Conservation (phyloP, 1,140 invertebrate genomes). For the Akabosia matsudoensis region DNA sequence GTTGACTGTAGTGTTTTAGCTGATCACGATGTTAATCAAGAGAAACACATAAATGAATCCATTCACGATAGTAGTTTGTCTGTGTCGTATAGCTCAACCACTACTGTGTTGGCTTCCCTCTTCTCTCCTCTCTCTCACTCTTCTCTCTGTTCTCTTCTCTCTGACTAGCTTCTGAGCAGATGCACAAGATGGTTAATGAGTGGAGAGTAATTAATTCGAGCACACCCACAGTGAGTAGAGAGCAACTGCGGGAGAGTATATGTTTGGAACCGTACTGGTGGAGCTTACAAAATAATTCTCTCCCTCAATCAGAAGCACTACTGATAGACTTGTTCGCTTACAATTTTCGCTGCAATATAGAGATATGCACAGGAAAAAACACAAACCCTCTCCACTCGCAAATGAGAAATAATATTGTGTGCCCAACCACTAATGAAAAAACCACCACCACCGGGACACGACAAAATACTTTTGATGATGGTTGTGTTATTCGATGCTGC, state of each 20-base stretch:
- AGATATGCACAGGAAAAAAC: no score
- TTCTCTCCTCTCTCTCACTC: not conserved
- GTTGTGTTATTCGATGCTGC: not conserved
- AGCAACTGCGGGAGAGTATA: constrained; percentile 25
- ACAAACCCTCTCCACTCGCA: not conserved
- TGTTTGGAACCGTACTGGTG: constrained; percentile 22
- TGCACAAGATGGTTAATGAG: constrained; percentile 44
- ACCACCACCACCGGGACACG: not conserved
- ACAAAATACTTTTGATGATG: not conserved
- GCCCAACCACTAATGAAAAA: not conserved
- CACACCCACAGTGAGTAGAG: constrained; percentile 42
- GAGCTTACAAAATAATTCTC: not conserved
- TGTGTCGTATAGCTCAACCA: not conserved
- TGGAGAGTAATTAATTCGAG: constrained; percentile 45
- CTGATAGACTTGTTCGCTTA: not conserved
- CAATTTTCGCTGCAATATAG: no score
- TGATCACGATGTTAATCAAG: not conserved
- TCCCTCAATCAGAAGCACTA: no score
- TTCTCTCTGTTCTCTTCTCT: not conserved
- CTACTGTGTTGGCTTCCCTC: not conserved
- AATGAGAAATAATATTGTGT: not conserved
- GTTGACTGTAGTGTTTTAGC: not conserved
- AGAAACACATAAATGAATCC: not conserved
- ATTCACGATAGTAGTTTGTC: not conserved
- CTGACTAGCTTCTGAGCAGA: constrained; percentile 35